Conservation (phyloP, 1,140 invertebrate genomes). For the Trichonephila clavata region DNA sequence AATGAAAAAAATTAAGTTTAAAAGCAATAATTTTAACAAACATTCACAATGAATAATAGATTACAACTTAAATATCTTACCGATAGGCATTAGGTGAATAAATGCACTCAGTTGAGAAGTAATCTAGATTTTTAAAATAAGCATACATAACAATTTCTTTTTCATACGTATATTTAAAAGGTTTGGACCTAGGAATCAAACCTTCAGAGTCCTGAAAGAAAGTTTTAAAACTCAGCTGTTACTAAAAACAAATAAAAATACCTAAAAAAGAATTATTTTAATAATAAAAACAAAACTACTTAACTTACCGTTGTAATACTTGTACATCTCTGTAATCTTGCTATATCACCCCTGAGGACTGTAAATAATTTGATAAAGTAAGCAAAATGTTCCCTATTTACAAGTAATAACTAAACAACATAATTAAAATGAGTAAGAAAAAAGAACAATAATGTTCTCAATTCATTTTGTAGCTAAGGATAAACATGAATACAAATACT, state of each 20-base stretch:
- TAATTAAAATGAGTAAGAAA: no score
- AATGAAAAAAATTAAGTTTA: not conserved
- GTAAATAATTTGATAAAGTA: not conserved
- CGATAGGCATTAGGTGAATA: slow-evolving; percentile 98
- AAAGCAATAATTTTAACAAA: not conserved
- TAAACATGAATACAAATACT: no score
- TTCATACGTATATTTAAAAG: slow-evolving; percentile 99
- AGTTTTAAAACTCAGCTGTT: slow-evolving; percentile 61
- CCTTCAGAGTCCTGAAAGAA: slow-evolving; percentile 89
- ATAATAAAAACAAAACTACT: slow-evolving; percentile 26
- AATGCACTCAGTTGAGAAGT: slow-evolving; percentile 99
- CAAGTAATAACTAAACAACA: no score
- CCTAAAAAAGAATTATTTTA: not conserved
- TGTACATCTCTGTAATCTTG: slow-evolving; percentile 86
- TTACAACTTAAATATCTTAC: slow-evolving; percentile 76
- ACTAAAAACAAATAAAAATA: slow-evolving; percentile 60
- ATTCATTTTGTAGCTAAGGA: no score
- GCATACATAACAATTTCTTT: slow-evolving; percentile 99
- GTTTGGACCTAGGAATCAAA: slow-evolving; percentile 95
- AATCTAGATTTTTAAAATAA: slow-evolving; percentile 97
- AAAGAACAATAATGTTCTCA: no score
- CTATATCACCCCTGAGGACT: slow-evolving; percentile 97
- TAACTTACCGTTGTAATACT: slow-evolving; percentile 77
- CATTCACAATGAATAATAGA: not conserved
- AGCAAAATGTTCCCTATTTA: no score